Conservation (phyloP, 2,113 vertebrate species). For the Dolichotis patagonum region DNA sequence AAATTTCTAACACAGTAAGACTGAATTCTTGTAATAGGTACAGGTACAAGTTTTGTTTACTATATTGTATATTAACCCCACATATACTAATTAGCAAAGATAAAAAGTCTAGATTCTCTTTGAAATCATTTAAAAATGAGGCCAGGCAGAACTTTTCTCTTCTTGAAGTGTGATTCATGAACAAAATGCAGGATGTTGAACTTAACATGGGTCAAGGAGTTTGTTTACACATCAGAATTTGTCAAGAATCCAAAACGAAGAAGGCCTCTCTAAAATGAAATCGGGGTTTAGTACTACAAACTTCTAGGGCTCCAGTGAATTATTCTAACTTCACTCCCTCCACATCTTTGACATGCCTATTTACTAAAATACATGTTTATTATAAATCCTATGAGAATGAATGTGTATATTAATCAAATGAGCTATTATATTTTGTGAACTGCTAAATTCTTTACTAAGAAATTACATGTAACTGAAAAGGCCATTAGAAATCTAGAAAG, state of each 20-base stretch:
- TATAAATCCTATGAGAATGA: conserved; percentile 49
- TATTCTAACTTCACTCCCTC: not conserved
- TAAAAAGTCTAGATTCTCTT: conserved; percentile 69
- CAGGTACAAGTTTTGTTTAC: conserved; percentile 70
- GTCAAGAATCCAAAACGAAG: conserved; percentile 56
- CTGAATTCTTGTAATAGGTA: conserved; percentile 67
- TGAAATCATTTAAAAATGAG: conserved; percentile 72
- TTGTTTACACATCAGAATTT: conserved; percentile 60
- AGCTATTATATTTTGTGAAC: conserved; percentile 31
- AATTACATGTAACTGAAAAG: conserved; percentile 47
- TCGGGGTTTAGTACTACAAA: not conserved
- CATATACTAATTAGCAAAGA: conserved; percentile 72
- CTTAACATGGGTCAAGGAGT: conserved; percentile 12
- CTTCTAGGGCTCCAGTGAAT: not conserved
- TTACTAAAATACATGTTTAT: conserved; percentile 52
- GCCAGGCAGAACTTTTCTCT: conserved; percentile 51
- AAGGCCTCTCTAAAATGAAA: conserved; percentile 40
- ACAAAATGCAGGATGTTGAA: conserved; percentile 62
- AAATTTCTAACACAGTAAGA: conserved; percentile 60
- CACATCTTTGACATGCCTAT: not conserved
- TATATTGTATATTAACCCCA: conserved; percentile 78
- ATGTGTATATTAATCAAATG: conserved; percentile 27
- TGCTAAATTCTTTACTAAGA: conserved; percentile 32
- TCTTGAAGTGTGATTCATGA: conserved; percentile 42
- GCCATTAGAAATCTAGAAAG: conserved; percentile 53